Conservation (phyloP, 2,113 vertebrate species). For the Erythrocebus patas region DNA sequence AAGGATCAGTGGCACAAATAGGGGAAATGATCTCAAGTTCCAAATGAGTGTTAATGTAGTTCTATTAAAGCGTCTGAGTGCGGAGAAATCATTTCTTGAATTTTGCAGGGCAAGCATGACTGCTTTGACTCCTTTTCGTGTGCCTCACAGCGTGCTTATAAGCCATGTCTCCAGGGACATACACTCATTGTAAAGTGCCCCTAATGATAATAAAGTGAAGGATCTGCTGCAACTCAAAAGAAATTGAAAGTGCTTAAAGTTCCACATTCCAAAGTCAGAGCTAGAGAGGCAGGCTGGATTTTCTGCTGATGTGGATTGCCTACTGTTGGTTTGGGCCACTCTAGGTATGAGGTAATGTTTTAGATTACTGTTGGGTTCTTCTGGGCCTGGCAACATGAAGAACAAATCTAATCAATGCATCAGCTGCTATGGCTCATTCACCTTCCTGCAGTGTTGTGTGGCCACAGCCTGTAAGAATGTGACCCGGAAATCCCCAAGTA, state of each 20-base stretch:
- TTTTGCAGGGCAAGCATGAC: neutral
- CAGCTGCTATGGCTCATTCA: neutral
- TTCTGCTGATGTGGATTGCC: neutral
- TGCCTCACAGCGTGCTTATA: neutral
- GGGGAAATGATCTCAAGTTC: neutral
- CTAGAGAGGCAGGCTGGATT: neutral
- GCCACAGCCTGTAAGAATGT: neutral
- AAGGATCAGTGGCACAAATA: neutral
- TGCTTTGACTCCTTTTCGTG: neutral
- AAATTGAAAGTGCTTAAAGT: neutral
- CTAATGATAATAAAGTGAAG: neutral
- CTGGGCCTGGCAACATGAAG: neutral
- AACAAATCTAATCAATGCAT: neutral
- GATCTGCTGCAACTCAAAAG: neutral
- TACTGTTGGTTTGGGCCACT: neutral
- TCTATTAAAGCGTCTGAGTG: neutral
- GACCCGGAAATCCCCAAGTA: neutral
- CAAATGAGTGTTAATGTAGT: neutral
- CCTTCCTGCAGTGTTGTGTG: neutral
- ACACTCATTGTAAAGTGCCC: neutral
- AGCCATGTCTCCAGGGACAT: neutral
- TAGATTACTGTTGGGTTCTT: neutral
- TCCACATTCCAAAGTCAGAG: neutral
- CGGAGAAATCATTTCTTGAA: slow-evolving; percentile 25
- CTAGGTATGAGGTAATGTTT: neutral